These are phyloP conservation scores for Tenodera sinensis DNA, from an alignment of 2,888 invertebrate genomes.

Conservation along the genomic window DNA sequence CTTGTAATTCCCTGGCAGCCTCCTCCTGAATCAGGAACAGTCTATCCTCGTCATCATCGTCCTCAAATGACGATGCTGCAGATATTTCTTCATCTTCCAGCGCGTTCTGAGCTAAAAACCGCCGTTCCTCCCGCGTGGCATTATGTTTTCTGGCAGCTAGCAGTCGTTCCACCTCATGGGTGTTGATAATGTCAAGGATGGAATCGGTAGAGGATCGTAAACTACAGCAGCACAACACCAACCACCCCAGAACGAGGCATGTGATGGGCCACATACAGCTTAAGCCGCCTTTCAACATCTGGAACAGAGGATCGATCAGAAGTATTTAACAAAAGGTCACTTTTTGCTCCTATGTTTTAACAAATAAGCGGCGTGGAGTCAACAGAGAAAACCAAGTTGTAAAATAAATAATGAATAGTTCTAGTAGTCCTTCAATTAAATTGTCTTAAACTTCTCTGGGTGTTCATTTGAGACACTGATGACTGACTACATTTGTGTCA, in stretches of 20 bases:
- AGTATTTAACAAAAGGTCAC: too few species aligned
- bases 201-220: constrained; percentile 44
- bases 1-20: background rate
- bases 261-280: background rate
- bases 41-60: constrained; percentile 38
- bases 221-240: background rate
- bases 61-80: background rate
- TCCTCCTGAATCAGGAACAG: constrained; percentile 32
- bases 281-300: background rate
- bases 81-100: constrained; percentile 50
- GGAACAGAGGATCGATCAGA: background rate
- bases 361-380: too few species aligned
- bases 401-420: too few species aligned
- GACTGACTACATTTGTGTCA: too few species aligned
- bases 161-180: constrained; percentile 56
- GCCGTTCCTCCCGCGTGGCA: constrained; percentile 48
- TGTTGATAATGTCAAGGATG: constrained; percentile 60
- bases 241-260: background rate
- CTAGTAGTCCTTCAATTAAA: too few species aligned
- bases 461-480: too few species aligned
- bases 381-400: too few species aligned
- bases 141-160: constrained; percentile 51
- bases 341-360: too few species aligned
- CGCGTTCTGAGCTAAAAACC: constrained; percentile 54
- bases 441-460: too few species aligned